Conservation (phyloP, 2,113 vertebrate species). For the Cebidichthys violaceus region DNA sequence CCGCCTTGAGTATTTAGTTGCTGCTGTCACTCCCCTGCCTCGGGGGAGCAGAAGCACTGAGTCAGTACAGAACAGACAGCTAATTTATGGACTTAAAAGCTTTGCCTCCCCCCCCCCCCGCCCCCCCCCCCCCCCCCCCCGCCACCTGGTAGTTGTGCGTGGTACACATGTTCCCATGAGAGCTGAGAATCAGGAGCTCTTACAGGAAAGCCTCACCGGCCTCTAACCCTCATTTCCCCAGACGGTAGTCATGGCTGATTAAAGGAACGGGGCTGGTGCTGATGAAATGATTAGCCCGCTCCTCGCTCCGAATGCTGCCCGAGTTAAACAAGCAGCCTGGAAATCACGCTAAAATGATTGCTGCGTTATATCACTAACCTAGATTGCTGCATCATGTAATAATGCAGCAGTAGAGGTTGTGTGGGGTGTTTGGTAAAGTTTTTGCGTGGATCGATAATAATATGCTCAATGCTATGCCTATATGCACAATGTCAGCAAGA, state of each 20-base stretch:
- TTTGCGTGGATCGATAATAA: slow-evolving; percentile 4
- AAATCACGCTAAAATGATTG: slow-evolving; percentile 21
- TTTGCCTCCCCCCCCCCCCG: slow-evolving; percentile 32
- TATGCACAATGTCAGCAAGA: not conserved
- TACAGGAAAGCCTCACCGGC: slow-evolving; percentile 42
- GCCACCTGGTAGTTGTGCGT: slow-evolving; percentile 51
- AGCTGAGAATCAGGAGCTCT: slow-evolving; percentile 37
- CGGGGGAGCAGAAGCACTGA: slow-evolving; percentile 45
- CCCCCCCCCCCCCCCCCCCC: not conserved
- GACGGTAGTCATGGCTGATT: slow-evolving; percentile 56
- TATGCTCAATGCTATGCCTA: not conserved
- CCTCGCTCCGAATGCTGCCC: slow-evolving; percentile 22
- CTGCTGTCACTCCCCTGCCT: slow-evolving; percentile 58
- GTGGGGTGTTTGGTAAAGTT: not conserved
- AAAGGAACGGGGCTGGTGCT: slow-evolving; percentile 36
- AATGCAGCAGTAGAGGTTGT: slow-evolving; percentile 34
- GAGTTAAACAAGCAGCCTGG: slow-evolving; percentile 19
- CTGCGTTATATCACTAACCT: slow-evolving; percentile 53
- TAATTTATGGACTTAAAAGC: slow-evolving; percentile 71
- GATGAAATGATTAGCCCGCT: slow-evolving; percentile 65
- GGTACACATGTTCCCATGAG: slow-evolving; percentile 45
- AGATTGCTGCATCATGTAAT: slow-evolving; percentile 53
- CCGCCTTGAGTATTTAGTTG: slow-evolving; percentile 53
- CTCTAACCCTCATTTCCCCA: slow-evolving; percentile 44
- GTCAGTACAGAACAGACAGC: slow-evolving; percentile 56